Evolutionary conservation across 2,888 invertebrate species (phyloP), one percentile per base, ranked within the genome.

Genomic region (Eugnorisma glareosa): DNA sequence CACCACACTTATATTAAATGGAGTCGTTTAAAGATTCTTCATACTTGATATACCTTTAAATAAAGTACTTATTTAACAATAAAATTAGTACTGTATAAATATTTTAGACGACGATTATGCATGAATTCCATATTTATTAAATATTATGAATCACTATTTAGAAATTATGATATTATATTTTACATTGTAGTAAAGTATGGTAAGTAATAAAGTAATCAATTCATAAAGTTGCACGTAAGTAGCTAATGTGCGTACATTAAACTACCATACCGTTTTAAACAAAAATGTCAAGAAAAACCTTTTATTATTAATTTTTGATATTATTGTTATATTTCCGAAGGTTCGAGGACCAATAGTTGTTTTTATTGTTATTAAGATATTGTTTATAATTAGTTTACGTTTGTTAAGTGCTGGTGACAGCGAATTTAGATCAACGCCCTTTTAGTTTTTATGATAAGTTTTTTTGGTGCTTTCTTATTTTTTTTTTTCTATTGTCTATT

Each of bases 21-120:
- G 79, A 84, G 82, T 86, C 79, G 57, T 74, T 79, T 87, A 75
- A 84, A 90, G 89, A 82, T 81, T 79, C 77, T 83, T 83, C 74
- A 91, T 92, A 91, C 89, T 92, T 92, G 91, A 90, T 91, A 90
- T 92, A 84, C 75, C 81, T 93, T 85, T 91, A 91, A 90, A 89
- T 88, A 89, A 93, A 92, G 95, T 96, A 95, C 95, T 95, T 95
- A 95, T 92, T 89, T 84, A 87, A 84, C 76, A 82, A 86, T 82
- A 86, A 82, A 81, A 74, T 77, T 66, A 76, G 77, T 79, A 79
- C 73, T 75, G 59, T 85, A 83, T 80, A 77, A 83, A 77, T 80
- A 82, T 84, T 73, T 75, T 80, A 86, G 76, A 79, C 54, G 67
- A 77, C 11, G 31, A 81, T 63, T 66, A 75, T 73, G 71, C 74